Evolutionary conservation across 2,888 invertebrate genomes (phyloP).

Genomic region (Campopleginae sp.): DNA sequence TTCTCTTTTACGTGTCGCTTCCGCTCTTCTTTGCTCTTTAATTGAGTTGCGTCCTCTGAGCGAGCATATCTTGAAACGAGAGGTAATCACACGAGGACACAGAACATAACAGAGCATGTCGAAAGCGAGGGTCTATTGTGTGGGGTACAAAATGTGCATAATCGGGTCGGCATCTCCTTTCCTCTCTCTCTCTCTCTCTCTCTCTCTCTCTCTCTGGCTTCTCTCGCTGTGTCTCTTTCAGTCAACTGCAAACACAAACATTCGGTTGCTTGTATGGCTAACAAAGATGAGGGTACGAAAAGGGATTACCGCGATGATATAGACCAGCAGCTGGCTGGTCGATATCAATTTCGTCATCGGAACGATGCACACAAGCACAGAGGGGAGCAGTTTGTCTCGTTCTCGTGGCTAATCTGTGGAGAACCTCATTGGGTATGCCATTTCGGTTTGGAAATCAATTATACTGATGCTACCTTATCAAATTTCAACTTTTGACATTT

Average conservation of each 20-base stretch:
- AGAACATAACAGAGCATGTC: slow-evolving; percentile 45
- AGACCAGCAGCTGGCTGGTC: slow-evolving; percentile 58
- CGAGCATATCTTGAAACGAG: slow-evolving; percentile 50
- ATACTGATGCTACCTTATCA: slow-evolving; percentile 64
- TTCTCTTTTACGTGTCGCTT: slow-evolving; percentile 15
- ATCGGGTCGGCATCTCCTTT: slow-evolving; percentile 27
- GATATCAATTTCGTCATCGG: slow-evolving; percentile 65
- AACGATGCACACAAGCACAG: slow-evolving; percentile 17
- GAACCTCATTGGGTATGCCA: slow-evolving; percentile 70
- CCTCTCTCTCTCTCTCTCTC: slow-evolving; percentile 19
- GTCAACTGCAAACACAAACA: slow-evolving; percentile 13
- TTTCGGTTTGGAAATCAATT: slow-evolving; percentile 72
- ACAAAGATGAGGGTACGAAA: slow-evolving; percentile 28
- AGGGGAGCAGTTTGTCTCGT: slow-evolving; percentile 4
- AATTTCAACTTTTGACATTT: background rate
- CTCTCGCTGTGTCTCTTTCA: slow-evolving; percentile 6
- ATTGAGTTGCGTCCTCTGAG: slow-evolving; percentile 2
- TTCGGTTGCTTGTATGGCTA: background rate
- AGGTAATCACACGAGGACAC: slow-evolving; percentile 56
- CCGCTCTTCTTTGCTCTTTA: background rate
- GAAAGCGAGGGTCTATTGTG: slow-evolving; percentile 57
- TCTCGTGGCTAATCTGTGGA: slow-evolving; percentile 53
- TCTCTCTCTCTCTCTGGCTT: slow-evolving; percentile 16
- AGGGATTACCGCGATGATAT: slow-evolving; percentile 50
- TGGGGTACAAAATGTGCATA: slow-evolving; percentile 43